Conservation (phyloP, 2,797 vertebrate genomes). For the Valencia hispanica region DNA sequence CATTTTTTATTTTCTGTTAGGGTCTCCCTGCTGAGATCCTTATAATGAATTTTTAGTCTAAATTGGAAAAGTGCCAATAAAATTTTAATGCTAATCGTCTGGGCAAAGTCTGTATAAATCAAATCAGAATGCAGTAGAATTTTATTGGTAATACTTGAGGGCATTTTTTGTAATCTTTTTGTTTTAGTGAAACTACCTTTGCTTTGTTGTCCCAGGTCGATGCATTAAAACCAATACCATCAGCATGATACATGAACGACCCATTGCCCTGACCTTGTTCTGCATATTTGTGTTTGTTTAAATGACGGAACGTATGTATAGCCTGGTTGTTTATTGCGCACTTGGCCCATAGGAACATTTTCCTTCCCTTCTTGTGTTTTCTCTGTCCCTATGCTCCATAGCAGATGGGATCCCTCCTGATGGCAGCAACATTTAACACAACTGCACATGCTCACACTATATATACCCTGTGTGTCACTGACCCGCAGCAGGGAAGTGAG, state of each 20-base stretch:
- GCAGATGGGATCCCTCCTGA: slow-evolving; percentile 73
- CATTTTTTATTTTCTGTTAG: background rate
- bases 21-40: background rate
- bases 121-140: background rate
- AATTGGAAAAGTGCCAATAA: background rate
- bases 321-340: slow-evolving; percentile 15
- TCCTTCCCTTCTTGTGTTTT: slow-evolving; percentile 43
- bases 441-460: slow-evolving; percentile 33
- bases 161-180: no score
- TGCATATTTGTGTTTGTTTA: slow-evolving; percentile 8
- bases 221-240: background rate
- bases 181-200: background rate
- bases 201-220: background rate
- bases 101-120: background rate
- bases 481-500: slow-evolving; percentile 49
- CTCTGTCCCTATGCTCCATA: slow-evolving; percentile 26
- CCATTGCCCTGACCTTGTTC: background rate
- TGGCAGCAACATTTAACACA: slow-evolving; percentile 72
- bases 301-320: background rate
- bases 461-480: slow-evolving; percentile 65
- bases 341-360: slow-evolving; percentile 42
- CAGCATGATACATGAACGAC: background rate
- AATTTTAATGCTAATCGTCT: background rate
- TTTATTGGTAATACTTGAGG: background rate
- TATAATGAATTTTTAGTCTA: background rate